These are phyloP conservation scores for Cheilosia urbana DNA, from an alignment of 2,888 invertebrate genomes.

Conservation along the genomic window DNA sequence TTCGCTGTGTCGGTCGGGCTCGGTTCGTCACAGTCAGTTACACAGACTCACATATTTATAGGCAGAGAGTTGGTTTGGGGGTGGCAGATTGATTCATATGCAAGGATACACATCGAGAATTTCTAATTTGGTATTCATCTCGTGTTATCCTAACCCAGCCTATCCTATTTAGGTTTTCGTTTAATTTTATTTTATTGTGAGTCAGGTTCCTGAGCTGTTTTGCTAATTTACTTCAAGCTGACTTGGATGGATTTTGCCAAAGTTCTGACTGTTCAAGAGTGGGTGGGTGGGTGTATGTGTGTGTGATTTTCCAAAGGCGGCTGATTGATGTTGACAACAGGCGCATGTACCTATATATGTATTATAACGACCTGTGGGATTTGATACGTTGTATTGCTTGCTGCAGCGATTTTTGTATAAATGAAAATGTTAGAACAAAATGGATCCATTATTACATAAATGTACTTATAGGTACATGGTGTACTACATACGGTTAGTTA, in stretches of 20 bases:
- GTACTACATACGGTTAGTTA: too few relatives aligned
- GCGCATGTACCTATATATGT: conserved; percentile 7
- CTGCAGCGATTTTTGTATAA: conserved; percentile 49
- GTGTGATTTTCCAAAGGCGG: not conserved
- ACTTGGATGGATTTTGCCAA: conserved; percentile 49
- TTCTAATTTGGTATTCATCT: conserved; percentile 72
- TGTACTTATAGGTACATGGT: conserved; percentile 1
- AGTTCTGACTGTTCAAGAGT: not conserved
- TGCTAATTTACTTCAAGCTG: conserved; percentile 70
- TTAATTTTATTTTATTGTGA: conserved; percentile 73
- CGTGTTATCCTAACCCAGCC: conserved; percentile 61
- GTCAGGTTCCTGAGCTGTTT: conserved; percentile 72
- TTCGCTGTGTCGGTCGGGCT: not conserved
- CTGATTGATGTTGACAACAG: conserved; percentile 30
- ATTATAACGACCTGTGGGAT: conserved; percentile 17
- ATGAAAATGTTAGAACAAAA: conserved; percentile 47
- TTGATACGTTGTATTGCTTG: conserved; percentile 52
- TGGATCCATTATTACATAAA: conserved; percentile 4
- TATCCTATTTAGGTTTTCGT: conserved; percentile 69
- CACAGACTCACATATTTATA: conserved; percentile 6
- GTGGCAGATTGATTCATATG: conserved; percentile 56
- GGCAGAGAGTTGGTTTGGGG: not conserved
- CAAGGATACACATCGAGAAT: conserved; percentile 44
- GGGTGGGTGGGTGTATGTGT: conserved; percentile 1
- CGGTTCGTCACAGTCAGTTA: conserved; percentile 10